phyloP scores from a whole-genome alignment of 1,140 invertebrate genomes.

The Pararge aegeria region DNA sequence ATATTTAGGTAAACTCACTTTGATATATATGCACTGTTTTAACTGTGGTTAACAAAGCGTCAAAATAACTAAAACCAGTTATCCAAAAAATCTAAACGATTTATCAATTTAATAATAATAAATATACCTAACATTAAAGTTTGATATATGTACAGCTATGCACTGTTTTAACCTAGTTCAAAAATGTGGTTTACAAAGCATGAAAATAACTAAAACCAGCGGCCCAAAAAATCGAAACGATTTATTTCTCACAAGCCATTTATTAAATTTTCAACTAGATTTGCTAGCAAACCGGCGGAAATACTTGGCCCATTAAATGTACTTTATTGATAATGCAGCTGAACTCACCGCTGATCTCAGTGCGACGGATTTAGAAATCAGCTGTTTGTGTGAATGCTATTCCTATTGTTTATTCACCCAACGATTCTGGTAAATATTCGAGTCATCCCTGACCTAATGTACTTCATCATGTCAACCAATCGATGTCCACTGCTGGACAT shows the following conservation, averaged over 20 bases:
- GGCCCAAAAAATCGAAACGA: background rate
- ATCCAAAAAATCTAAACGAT: too few relatives aligned
- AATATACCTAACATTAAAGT: too few relatives aligned
- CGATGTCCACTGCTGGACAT: too few relatives aligned
- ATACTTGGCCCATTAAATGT: slow-evolving; percentile 24
- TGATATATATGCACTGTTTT: too few relatives aligned
- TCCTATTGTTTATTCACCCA: slow-evolving; percentile 27
- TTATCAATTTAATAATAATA: too few relatives aligned
- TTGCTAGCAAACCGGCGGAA: slow-evolving; percentile 14
- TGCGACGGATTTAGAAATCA: slow-evolving; percentile 44
- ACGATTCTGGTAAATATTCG: too few relatives aligned
- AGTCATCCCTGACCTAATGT: too few relatives aligned
- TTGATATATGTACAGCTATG: background rate
- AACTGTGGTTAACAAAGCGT: too few relatives aligned
- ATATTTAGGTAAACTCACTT: too few relatives aligned
- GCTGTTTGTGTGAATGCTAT: slow-evolving; percentile 30
- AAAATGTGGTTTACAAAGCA: background rate
- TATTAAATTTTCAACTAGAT: slow-evolving; percentile 21
- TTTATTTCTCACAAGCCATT: slow-evolving; percentile 8
- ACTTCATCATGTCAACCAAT: too few relatives aligned
- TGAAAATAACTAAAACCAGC: background rate
- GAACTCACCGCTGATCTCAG: slow-evolving; percentile 38
- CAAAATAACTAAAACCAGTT: too few relatives aligned
- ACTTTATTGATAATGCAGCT: slow-evolving; percentile 27
- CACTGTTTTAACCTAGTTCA: too few relatives aligned